Evolutionary conservation across 92 coral and sea anemone genomes (phyloP), one percentile per base, ranked within the genome.

Genomic region (Chrysogorgia sp.): DNA sequence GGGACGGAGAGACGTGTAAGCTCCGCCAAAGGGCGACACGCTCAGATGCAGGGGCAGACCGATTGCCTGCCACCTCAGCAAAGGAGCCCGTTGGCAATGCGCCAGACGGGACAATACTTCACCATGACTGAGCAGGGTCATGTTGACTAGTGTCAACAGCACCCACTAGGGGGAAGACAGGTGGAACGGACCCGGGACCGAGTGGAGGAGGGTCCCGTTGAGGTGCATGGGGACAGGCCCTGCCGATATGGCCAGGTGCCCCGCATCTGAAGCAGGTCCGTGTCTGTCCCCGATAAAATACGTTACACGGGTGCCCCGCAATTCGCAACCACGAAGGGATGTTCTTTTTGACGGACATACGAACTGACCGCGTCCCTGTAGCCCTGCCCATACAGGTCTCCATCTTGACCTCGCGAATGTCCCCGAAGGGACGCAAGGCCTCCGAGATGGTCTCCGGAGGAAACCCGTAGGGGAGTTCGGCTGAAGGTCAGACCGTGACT

Each of bases 251-350:
- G 69, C 69, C 69, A 63, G 31, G 33, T n/a, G 19, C 33, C 22
- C 69, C 69, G 29, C 69, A 63, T 29, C 22, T 22, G 29, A 63
- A 63, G 69, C 69, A 63, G 40, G 69, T 63, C 19, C 40, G 33
- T 22, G 33, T 22, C 35, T 63, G 69, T 19, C 35, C 69, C 41
- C 41, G 24, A 31, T 63, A 63, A 25, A 20, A 63, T 63, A 63
- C 21, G 21, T 25, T 31, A 45, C 71, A 63, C 35, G 25, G 20
- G 41, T 63, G 71, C 35, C 71, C 71, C 21, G 35, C 35, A 40
- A 63, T 63, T 25, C 71, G 34, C 35, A 63, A 45, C 41, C 71
- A 40, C 21, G 35, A 32, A 20, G 71, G 71, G 41, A 63, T 63
- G 71, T 63, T 40, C 40, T 37, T 63, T 32, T 31, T 45, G 35